Evolutionary conservation across 53 echinoderm and acorn worm species (phyloP).

Genomic region (Stichopus horrens): DNA sequence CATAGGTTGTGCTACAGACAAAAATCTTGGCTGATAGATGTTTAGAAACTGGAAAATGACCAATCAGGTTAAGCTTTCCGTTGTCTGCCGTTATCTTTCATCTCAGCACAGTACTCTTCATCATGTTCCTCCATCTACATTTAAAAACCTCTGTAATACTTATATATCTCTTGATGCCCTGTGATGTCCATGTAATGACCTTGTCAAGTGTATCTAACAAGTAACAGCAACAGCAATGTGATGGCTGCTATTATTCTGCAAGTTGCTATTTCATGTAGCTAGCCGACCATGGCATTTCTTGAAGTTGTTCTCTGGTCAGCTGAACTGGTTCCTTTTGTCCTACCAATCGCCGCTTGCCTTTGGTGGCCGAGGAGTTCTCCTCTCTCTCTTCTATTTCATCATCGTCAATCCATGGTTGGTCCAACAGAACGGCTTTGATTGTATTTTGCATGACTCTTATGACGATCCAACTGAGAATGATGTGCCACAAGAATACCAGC

Average conservation of each 20-base stretch:
- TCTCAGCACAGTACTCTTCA: too few species aligned
- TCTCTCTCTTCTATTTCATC: constrained; percentile 48
- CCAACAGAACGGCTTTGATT: constrained; percentile 65
- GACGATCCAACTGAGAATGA: constrained; percentile 64
- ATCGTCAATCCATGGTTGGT: constrained; percentile 62
- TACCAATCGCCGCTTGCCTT: constrained; percentile 21
- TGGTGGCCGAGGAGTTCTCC: background rate
- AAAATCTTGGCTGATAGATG: too few species aligned
- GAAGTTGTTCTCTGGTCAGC: constrained; percentile 37
- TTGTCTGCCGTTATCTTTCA: too few species aligned
- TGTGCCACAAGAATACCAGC: constrained; percentile 79
- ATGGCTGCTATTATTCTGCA: background rate
- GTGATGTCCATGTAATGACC: too few species aligned
- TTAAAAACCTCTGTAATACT: too few species aligned
- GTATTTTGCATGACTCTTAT: constrained; percentile 79
- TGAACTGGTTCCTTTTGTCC: constrained; percentile 41
- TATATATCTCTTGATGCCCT: too few species aligned
- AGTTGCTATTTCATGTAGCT: constrained; percentile 26
- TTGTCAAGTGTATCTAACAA: too few species aligned
- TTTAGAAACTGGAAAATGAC: too few species aligned
- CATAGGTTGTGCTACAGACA: too few species aligned
- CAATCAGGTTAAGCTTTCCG: too few species aligned
- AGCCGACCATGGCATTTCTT: constrained; percentile 26
- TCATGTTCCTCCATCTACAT: too few species aligned
- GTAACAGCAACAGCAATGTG: too few species aligned